Evolutionary conservation across 2,113 vertebrate species (phyloP), one percentile per base, ranked within the genome.

Genomic region (Oenanthe melanoleuca): DNA sequence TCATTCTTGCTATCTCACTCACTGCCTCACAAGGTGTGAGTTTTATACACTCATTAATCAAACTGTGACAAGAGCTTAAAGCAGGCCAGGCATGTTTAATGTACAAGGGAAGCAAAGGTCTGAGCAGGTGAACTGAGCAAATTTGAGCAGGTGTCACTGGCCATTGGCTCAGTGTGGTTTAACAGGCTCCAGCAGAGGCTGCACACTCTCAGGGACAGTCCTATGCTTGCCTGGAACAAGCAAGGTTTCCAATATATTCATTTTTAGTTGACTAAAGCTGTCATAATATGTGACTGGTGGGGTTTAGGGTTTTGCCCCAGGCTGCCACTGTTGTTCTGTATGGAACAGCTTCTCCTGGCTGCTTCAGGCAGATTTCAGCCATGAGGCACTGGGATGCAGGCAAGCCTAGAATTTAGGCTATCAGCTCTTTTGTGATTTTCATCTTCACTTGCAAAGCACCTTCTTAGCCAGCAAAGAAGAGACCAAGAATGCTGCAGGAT

Each of bases 31-130:
- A 91, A 78, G 65, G 75, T 75, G 61, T 49, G 64, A 55, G 38
- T 78, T 92, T 94, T 94, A 91, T 45, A 75, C 34, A 63, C 38
- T n/a, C 49, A 59, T 88, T 80, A 86, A 93, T 94, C 92, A 92
- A 89, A 64, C 57, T 22, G 31, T 38, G 69, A 52, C 52, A 67
- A 25, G 10, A 78, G 38, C 44, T 86, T 59, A 53, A 64, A 73
- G 16, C 38, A 81, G 40, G 21, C 13, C 25, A 31, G 44, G 6
- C 17, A 7, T 25, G 13, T 57, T 66, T 47, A 52, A 77, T 64
- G 47, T 2, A 8, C 7, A 34, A 40, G 11, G 23, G 45, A 80
- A 63, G 26, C 19, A 84, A 78, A 93, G 10, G 6, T 60, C 52
- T 91, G 65, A 52, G 80, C 3, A 2, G 16, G 24, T 10, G 70